Evolutionary conservation across 2,888 invertebrate species (phyloP).

Genomic region (Pachliopta kotzebuea): DNA sequence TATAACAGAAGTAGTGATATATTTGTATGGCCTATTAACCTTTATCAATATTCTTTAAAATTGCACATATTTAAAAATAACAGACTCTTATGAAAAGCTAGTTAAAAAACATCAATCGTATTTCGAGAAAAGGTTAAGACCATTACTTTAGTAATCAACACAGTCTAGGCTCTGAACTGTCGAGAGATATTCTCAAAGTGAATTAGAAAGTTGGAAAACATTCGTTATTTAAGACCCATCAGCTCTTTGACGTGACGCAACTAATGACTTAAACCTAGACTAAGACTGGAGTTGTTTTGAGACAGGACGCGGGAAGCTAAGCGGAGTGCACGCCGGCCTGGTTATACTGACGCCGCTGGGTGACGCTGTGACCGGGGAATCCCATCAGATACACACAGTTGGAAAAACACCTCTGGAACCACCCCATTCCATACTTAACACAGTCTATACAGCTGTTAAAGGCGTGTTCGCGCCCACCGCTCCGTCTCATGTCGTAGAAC

Average conservation of each 20-base stretch:
- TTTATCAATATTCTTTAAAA: neutral
- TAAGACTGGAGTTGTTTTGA: slow-evolving; percentile 55
- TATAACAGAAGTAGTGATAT: neutral
- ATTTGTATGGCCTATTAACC: neutral
- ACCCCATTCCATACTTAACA: slow-evolving; percentile 61
- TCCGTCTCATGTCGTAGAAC: slow-evolving; percentile 35
- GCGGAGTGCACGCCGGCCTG: slow-evolving; percentile 71
- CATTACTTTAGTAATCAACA: neutral
- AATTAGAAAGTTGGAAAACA: slow-evolving; percentile 34
- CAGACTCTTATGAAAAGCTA: neutral
- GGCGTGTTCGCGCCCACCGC: slow-evolving; percentile 52
- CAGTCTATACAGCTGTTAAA: slow-evolving; percentile 68
- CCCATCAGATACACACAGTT: slow-evolving; percentile 46
- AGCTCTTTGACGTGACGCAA: slow-evolving; percentile 6
- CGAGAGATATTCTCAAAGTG: slow-evolving; percentile 13
- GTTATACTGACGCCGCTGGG: slow-evolving; percentile 70
- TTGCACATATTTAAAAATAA: neutral
- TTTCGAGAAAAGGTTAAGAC: neutral
- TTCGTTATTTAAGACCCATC: slow-evolving; percentile 16
- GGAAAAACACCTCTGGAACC: slow-evolving; percentile 65
- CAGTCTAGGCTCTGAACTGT: neutral
- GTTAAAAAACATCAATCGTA: neutral
- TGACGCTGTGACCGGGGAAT: slow-evolving; percentile 49
- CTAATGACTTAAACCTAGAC: slow-evolving; percentile 34
- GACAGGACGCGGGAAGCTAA: slow-evolving; percentile 74